Conservation (phyloP, 1,140 invertebrate species). For the Drosophila willistoni region DNA sequence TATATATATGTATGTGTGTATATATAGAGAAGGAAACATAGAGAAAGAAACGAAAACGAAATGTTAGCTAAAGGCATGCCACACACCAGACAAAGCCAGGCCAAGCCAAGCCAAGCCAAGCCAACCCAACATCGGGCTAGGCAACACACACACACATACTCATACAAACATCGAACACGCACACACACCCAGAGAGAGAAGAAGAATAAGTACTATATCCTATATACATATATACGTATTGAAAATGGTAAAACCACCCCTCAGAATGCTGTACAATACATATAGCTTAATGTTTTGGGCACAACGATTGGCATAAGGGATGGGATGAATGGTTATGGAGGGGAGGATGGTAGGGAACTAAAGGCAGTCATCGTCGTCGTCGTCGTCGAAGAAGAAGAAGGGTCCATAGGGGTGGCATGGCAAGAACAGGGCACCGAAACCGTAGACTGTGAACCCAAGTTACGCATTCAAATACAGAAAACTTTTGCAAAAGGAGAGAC, state of each 20-base stretch:
- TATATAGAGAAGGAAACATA: slow-evolving; percentile 36
- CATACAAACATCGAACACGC: slow-evolving; percentile 2
- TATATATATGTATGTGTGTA: background rate
- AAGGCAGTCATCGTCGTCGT: slow-evolving; percentile 18
- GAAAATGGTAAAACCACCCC: slow-evolving; percentile 79
- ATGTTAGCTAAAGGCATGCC: slow-evolving; percentile 71
- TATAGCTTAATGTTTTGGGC: slow-evolving; percentile 62
- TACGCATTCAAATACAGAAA: slow-evolving; percentile 78
- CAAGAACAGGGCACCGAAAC: slow-evolving; percentile 21
- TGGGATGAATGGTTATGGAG: background rate
- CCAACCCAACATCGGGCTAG: slow-evolving; percentile 25
- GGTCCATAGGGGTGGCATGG: slow-evolving; percentile 14
- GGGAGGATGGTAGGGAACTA: slow-evolving; percentile 25
- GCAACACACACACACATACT: slow-evolving; percentile 15
- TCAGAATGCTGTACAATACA: slow-evolving; percentile 36
- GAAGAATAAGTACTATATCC: slow-evolving; percentile 66
- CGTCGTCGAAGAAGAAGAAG: slow-evolving; percentile 15
- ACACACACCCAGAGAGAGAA: slow-evolving; percentile 33
- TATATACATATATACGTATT: slow-evolving; percentile 54
- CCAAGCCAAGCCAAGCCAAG: slow-evolving; percentile 5
- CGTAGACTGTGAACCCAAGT: slow-evolving; percentile 55
- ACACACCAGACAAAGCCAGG: slow-evolving; percentile 34
- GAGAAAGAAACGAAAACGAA: slow-evolving; percentile 66
- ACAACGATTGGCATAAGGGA: slow-evolving; percentile 47
- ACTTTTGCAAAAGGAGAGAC: slow-evolving; percentile 64